Evolutionary conservation across 2,888 invertebrate genomes (phyloP).

Genomic region (Erebia palarica): DNA sequence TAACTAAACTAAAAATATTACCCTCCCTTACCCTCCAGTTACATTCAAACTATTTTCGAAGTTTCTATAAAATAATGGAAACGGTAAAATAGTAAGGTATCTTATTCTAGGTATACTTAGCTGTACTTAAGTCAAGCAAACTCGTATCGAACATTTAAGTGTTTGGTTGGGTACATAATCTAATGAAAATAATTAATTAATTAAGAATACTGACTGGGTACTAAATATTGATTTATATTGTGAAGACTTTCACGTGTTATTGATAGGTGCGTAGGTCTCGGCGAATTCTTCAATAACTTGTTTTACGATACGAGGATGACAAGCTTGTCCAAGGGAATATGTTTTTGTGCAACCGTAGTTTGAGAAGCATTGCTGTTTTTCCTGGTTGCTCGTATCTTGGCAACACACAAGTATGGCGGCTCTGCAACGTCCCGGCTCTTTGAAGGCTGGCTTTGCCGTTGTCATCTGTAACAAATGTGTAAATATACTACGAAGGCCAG

Average conservation of each 20-base stretch:
- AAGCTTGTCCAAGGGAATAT: conserved; percentile 50
- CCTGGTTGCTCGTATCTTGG: conserved; percentile 35
- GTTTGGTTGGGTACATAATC: too few species aligned
- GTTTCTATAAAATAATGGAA: too few species aligned
- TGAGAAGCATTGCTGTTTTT: conserved; percentile 55
- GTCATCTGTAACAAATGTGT: conserved; percentile 34
- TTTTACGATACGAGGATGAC: conserved; percentile 49
- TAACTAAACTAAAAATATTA: too few species aligned
- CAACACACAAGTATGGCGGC: conserved; percentile 66
- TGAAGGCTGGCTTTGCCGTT: conserved; percentile 42
- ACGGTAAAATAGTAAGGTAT: too few species aligned
- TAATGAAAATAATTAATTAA: background rate
- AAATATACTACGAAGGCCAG: background rate
- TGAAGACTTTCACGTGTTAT: conserved; percentile 7
- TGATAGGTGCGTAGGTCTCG: conserved; percentile 50
- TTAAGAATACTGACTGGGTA: conserved; percentile 34
- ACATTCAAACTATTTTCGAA: too few species aligned
- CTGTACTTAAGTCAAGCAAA: too few species aligned
- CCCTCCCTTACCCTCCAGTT: too few species aligned
- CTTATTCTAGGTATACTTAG: too few species aligned
- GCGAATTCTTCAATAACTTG: conserved; percentile 54
- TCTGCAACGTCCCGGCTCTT: conserved; percentile 52
- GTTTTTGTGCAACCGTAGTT: conserved; percentile 52
- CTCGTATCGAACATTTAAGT: too few species aligned
- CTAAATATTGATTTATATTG: background rate